A percentile compares a stretch with the other conserved stretches of the same genome.
phyloP scores from a whole-genome alignment of 2,797 vertebrate genomes.

The Zalophus californianus region DNA sequence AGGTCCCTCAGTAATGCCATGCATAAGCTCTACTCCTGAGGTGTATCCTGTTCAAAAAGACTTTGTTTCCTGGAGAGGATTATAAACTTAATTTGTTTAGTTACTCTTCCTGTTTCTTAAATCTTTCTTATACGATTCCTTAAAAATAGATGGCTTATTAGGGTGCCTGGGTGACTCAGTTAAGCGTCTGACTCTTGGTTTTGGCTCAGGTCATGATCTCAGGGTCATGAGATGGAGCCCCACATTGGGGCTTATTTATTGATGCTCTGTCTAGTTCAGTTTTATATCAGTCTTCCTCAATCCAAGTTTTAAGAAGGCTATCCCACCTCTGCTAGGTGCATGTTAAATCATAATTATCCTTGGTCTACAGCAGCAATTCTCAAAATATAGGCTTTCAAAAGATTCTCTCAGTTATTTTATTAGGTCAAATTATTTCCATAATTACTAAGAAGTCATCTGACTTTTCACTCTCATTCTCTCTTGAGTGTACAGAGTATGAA shows the following conservation, averaged over 20 bases:
- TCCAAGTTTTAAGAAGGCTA: not conserved
- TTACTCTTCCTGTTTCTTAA: not conserved
- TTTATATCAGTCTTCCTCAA: not conserved
- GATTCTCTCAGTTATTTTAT: not conserved
- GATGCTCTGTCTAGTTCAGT: not conserved
- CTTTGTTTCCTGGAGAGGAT: too few species aligned
- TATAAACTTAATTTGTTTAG: too few species aligned
- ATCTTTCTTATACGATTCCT: not conserved
- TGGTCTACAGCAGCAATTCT: not conserved
- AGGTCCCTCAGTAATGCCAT: not conserved
- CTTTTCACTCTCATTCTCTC: not conserved
- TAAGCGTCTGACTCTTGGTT: too few species aligned
- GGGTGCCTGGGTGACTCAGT: not conserved
- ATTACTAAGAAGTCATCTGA: not conserved
- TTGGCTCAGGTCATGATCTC: too few species aligned
- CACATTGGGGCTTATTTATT: not conserved
- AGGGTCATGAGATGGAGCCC: too few species aligned
- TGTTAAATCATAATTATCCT: not conserved
- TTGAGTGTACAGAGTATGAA: not conserved
- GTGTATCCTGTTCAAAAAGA: too few species aligned
- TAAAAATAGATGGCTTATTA: not conserved
- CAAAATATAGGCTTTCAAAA: not conserved
- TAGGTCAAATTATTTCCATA: not conserved
- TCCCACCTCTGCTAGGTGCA: not conserved
- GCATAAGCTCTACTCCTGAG: too few species aligned